Evolutionary conservation across 2,888 invertebrate species (phyloP), one percentile per base, ranked within the genome.

Genomic region (Linnaemya tessellans): DNA sequence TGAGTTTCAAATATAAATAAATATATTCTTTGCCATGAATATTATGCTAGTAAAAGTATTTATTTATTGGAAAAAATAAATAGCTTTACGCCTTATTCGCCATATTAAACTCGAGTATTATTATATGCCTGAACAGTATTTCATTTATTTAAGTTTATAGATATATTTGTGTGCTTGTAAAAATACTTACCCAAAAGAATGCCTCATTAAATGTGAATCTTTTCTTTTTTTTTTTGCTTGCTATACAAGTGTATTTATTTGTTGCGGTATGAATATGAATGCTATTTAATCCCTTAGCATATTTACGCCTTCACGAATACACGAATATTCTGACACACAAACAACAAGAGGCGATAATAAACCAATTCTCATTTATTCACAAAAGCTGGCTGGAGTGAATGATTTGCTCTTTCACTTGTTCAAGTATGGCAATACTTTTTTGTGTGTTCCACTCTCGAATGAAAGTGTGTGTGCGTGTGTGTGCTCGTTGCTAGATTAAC

Each of bases 111-210:
- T 41, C 1, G 11, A 41, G 41, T 41, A 11, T 41, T 41, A 41
- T 41, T 41, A 49, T 2, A n/a, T 49, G 9, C 13, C 20, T n/a
- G n/a, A n/a, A n/a, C n/a, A n/a, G n/a, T n/a, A n/a, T n/a, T n/a
- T n/a, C n/a, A n/a, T n/a, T n/a, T n/a, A n/a, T n/a, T n/a, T n/a
- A 10, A 25, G 13, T 30, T 15, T 56, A 7, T 30, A 30, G 30
- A 30, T 30, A n/a, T 25, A 4, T 11, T 2, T 56, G 15, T 30
- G 3, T 51, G 51, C 15, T 18, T 58, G n/a, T 11, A 18, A 1
- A 77, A 25, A 60, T 78, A 77, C 71, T 78, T 78, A 82, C 82
- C 77, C 71, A 71, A 77, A 71, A 67, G 62, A 70, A 62, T 74
- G 65, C 67, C 74, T 74, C 60, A 75, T 75, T 56, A 75, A 70